Percentiles rank a stretch among this genome's conserved stretches.
phyloP scores from a whole-genome alignment of 2,888 invertebrate species.

The Scotopteryx bipunctaria region DNA sequence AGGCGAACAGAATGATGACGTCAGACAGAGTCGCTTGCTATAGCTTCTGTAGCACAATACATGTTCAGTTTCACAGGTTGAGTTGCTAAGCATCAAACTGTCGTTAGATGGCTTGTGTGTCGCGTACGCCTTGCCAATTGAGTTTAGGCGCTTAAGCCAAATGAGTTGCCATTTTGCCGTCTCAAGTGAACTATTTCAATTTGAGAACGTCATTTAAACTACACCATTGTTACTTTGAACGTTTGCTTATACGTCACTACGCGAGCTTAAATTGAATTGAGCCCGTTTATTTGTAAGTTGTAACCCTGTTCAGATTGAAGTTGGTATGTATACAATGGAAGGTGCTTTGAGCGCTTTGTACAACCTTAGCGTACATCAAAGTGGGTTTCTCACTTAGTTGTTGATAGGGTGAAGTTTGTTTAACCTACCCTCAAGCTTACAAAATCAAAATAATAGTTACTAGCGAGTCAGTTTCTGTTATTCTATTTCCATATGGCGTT shows the following conservation, averaged over 20 bases:
- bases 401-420: conserved; percentile 23
- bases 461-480: too few species aligned
- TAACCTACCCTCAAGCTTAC: background rate
- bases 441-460: background rate
- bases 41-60: too few species aligned
- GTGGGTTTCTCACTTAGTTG: conserved; percentile 21
- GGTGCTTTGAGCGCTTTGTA: conserved; percentile 32
- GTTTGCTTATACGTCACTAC: conserved; percentile 53
- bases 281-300: conserved; percentile 54
- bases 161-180: conserved; percentile 49
- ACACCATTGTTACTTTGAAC: conserved; percentile 60
- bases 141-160: conserved; percentile 46
- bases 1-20: too few species aligned
- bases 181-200: conserved; percentile 58
- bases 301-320: conserved; percentile 55
- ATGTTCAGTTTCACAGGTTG: too few species aligned
- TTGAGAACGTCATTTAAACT: conserved; percentile 63
- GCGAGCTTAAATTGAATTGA: conserved; percentile 61
- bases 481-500: too few species aligned
- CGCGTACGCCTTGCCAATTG: conserved; percentile 37
- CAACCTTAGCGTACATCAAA: conserved; percentile 29
- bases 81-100: background rate
- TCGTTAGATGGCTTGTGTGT: conserved; percentile 14
- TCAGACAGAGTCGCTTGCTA: too few species aligned
- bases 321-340: conserved; percentile 27